Conservation (phyloP, 2,888 invertebrate genomes). For the Adineta ricciae region DNA sequence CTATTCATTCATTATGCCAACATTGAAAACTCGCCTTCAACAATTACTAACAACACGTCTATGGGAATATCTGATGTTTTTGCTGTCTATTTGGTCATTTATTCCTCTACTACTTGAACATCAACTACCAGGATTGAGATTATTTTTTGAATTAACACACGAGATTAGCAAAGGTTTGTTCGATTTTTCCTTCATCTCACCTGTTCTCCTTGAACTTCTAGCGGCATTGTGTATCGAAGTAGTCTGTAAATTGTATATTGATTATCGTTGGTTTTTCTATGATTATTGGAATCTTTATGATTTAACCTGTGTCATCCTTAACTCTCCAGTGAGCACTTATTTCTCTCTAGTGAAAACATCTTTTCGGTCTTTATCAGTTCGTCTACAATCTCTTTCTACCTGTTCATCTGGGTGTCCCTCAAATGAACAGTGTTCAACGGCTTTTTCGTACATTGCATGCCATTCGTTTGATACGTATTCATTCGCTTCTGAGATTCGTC, state of each 20-base stretch:
- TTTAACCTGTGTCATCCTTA: conserved; percentile 9
- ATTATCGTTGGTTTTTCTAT: neutral
- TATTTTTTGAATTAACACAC: neutral
- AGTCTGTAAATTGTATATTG: neutral
- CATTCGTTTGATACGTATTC: conserved; percentile 6
- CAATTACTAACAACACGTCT: neutral
- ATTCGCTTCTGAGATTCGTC: neutral
- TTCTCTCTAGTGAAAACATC: neutral
- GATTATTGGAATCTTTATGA: neutral
- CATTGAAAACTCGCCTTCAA: neutral
- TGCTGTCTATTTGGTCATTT: neutral
- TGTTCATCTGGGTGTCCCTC: neutral
- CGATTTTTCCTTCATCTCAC: neutral
- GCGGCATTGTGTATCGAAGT: conserved; percentile 6
- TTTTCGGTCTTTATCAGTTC: neutral
- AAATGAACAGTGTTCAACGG: neutral
- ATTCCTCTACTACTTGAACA: neutral
- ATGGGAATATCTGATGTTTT: conserved; percentile 10
- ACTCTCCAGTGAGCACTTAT: neutral
- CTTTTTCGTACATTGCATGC: conserved; percentile 14
- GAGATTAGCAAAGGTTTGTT: neutral
- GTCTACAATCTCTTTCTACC: neutral
- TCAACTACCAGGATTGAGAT: neutral
- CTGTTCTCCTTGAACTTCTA: neutral
- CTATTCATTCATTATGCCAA: neutral